Conservation (phyloP, 2,113 vertebrate genomes). For the Ophthalmolycus amberensis region DNA sequence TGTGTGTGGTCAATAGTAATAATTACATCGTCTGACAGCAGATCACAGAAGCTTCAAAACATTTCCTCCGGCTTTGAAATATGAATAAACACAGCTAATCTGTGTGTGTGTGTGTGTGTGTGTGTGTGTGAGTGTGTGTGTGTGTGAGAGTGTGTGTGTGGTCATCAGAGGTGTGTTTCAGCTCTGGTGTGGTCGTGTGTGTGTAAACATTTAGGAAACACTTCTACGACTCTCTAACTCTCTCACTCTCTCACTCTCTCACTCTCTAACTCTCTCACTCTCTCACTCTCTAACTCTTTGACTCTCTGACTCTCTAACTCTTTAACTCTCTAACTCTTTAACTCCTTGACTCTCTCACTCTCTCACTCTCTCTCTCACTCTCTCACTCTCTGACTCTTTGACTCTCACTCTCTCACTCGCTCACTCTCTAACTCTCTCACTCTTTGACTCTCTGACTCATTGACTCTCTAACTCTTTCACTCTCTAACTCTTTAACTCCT, state of each 20-base stretch:
- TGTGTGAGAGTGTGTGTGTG: slow-evolving; percentile 9
- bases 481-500: too few relatives aligned
- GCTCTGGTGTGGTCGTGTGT: slow-evolving; percentile 53
- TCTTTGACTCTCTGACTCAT: too few relatives aligned
- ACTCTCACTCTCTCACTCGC: too few relatives aligned
- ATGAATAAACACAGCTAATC: slow-evolving; percentile 47
- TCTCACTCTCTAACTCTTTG: too few relatives aligned
- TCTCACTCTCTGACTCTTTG: neutral
- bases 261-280: too few relatives aligned
- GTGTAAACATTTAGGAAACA: slow-evolving; percentile 39
- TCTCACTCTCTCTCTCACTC: neutral
- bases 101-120: slow-evolving; percentile 10
- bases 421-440: too few relatives aligned
- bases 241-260: neutral
- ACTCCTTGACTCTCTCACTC: too few relatives aligned
- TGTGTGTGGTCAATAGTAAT: neutral
- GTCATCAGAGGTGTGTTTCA: slow-evolving; percentile 43
- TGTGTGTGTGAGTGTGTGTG: too few relatives aligned
- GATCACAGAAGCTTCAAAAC: slow-evolving; percentile 56
- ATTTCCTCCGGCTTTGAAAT: slow-evolving; percentile 68
- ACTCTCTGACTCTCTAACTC: neutral
- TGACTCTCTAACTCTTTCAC: too few relatives aligned
- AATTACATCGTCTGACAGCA: slow-evolving; percentile 48
- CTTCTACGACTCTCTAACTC: neutral
- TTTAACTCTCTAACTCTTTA: too few relatives aligned